Conservation (phyloP, 2,888 invertebrate genomes). For the Linnaemya tessellans region DNA sequence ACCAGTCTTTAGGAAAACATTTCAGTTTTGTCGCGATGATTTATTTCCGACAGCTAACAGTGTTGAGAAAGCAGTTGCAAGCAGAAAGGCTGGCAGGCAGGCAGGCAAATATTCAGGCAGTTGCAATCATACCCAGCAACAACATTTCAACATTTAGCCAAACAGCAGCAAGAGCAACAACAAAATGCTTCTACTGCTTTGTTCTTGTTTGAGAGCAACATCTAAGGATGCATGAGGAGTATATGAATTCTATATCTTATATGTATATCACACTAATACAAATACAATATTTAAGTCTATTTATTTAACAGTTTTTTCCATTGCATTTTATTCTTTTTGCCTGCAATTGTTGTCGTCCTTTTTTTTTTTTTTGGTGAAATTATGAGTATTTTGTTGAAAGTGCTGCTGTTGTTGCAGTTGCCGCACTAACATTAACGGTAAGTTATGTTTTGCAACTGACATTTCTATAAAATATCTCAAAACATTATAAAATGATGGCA, state of each 20-base stretch:
- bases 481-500: conserved; percentile 69
- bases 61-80: conserved; percentile 69
- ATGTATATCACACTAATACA: conserved; percentile 40
- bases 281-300: conserved; percentile 49
- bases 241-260: conserved; percentile 53
- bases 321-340: conserved; percentile 18
- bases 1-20: conserved; percentile 58
- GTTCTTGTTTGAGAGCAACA: conserved; percentile 44
- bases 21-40: conserved; percentile 73
- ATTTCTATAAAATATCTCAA: conserved; percentile 74
- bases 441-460: conserved; percentile 74
- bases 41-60: conserved; percentile 73
- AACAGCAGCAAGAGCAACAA: conserved; percentile 43
- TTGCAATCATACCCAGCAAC: conserved; percentile 49
- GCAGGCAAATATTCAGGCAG: conserved; percentile 44
- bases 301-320: conserved; percentile 40
- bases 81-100: conserved; percentile 29
- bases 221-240: conserved; percentile 31
- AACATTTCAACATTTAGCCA: conserved; percentile 51
- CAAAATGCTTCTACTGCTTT: conserved; percentile 38
- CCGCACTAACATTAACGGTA: conserved; percentile 71
- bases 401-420: conserved; percentile 40
- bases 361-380: conserved; percentile 60
- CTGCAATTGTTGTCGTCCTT: conserved; percentile 44
- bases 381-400: conserved; percentile 59